These are phyloP conservation scores for Mormyrops boulengeri DNA, from an alignment of 2,797 vertebrate species.

Conservation along the genomic window DNA sequence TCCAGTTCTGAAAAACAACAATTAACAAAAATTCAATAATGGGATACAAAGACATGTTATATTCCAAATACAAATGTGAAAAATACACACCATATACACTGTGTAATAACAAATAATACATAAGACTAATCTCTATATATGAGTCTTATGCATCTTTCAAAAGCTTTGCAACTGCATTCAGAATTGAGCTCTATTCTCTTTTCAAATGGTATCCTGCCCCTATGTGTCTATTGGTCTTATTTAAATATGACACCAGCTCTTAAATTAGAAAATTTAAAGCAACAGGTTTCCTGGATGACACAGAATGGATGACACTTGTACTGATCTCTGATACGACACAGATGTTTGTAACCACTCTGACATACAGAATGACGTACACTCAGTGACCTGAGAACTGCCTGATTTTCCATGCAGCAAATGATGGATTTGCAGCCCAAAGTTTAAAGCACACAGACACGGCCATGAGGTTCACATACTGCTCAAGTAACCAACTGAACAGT, in stretches of 20 bases:
- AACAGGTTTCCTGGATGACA: not conserved
- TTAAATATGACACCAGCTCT: not conserved
- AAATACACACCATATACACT: not conserved
- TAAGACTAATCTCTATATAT: not conserved
- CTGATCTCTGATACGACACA: not conserved
- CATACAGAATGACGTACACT: not conserved
- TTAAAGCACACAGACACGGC: too few relatives aligned
- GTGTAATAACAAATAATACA: not conserved
- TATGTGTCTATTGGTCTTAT: not conserved
- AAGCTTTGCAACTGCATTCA: not conserved
- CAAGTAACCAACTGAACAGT: too few relatives aligned
- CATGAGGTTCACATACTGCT: too few relatives aligned
- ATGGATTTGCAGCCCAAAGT: not conserved
- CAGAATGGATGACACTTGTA: not conserved
- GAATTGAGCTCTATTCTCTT: not conserved
- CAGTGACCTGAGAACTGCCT: not conserved
- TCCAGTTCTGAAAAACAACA: conserved; percentile 78
- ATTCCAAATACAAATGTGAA: not conserved
- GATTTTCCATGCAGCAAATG: not conserved
- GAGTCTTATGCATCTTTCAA: not conserved
- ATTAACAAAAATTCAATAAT: not conserved
- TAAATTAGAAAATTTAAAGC: not conserved
- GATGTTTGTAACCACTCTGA: not conserved
- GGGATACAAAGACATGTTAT: not conserved
- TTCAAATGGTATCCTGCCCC: not conserved